Conservation (phyloP, 2,113 vertebrate species). For the Phalacrocorax carbo region DNA sequence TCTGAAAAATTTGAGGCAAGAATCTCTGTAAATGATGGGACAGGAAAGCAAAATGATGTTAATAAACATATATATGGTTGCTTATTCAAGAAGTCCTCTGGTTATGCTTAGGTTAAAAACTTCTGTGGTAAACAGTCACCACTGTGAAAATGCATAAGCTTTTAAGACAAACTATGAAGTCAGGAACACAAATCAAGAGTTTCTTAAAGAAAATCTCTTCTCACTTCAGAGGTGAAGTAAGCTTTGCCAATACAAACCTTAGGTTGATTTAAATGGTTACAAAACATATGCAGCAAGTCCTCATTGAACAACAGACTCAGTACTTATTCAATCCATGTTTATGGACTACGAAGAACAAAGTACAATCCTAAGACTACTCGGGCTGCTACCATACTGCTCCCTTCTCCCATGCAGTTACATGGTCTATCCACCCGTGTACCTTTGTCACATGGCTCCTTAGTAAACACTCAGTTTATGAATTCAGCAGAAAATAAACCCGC, state of each 20-base stretch:
- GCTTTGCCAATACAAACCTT: not conserved
- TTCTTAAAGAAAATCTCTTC: not conserved
- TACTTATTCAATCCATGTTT: not conserved
- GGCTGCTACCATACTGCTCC: not conserved
- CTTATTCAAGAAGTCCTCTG: not conserved
- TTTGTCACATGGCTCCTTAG: not conserved
- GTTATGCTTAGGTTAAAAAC: not conserved
- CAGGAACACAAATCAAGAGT: not conserved
- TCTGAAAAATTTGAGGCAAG: not conserved
- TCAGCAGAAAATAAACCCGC: not conserved
- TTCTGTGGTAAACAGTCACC: not conserved
- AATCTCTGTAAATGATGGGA: not conserved
- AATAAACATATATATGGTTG: not conserved
- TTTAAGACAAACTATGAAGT: not conserved
- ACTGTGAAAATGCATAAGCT: not conserved
- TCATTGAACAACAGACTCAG: not conserved
- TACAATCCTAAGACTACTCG: not conserved
- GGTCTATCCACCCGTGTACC: not conserved
- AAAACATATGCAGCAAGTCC: not conserved
- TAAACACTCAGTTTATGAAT: not conserved
- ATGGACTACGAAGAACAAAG: not conserved
- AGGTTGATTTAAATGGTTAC: not conserved
- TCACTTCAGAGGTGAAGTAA: not conserved
- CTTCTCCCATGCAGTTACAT: not conserved
- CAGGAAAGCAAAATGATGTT: not conserved